Conservation (phyloP, 2,888 invertebrate species). For the Phaedon cochleariae region DNA sequence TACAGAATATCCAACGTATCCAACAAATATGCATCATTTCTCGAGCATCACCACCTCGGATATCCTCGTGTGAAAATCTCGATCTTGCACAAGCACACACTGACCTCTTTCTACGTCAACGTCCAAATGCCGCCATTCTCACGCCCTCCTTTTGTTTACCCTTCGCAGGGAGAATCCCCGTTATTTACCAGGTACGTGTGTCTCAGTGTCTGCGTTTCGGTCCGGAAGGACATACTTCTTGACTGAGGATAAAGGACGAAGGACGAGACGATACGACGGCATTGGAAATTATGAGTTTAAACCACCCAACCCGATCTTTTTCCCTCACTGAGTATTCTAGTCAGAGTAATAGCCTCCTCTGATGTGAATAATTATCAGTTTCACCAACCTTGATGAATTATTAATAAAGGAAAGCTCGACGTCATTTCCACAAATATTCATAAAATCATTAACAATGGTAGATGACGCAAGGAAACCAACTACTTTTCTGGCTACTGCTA, state of each 20-base stretch:
- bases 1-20: neutral
- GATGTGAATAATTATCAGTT: no score
- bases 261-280: no score
- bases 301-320: no score
- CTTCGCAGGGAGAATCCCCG: neutral
- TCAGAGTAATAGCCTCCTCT: no score
- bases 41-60: neutral
- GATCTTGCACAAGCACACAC: neutral
- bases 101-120: neutral
- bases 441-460: no score
- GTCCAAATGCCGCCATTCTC: conserved; percentile 8
- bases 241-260: conserved; percentile 37
- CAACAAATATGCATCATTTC: neutral
- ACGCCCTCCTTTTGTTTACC: conserved; percentile 7
- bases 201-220: conserved; percentile 4
- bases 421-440: no score
- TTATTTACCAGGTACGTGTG: conserved; percentile 14
- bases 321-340: no score
- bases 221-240: conserved; percentile 42
- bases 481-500: no score
- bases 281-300: no score
- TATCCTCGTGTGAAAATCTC: neutral
- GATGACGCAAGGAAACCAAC: no score
- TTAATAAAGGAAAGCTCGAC: no score
- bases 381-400: no score